phyloP scores from a whole-genome alignment of 2,797 vertebrate genomes.

The Mormyrops attenuatus region DNA sequence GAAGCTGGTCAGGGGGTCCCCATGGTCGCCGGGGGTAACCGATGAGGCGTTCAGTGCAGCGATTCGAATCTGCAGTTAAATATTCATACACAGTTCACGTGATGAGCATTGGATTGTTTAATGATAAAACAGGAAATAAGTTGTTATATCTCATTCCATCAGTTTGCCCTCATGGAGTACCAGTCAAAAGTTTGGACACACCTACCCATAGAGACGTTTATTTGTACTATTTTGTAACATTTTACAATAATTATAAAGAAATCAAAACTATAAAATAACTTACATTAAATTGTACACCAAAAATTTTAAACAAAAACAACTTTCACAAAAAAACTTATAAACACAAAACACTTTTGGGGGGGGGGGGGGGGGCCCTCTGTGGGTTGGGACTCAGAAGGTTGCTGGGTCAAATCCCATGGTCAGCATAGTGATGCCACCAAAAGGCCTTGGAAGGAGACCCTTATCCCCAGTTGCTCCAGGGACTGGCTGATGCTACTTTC shows the following conservation, averaged over 20 bases:
- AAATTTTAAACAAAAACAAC: neutral
- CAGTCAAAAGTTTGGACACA: neutral
- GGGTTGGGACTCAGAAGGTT: neutral
- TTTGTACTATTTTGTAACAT: neutral
- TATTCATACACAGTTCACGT: neutral
- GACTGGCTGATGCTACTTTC: neutral
- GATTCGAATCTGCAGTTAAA: slow-evolving; percentile 77
- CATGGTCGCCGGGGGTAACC: slow-evolving; percentile 78
- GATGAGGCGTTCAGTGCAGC: slow-evolving; percentile 90
- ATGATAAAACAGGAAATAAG: neutral
- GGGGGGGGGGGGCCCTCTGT: neutral
- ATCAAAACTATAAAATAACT: neutral
- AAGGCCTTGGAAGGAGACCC: neutral
- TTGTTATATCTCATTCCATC: neutral
- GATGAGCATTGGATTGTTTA: neutral
- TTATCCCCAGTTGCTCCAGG: neutral
- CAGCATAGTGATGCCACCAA: neutral
- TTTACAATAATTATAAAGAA: neutral
- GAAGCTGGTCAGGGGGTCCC: slow-evolving; percentile 78
- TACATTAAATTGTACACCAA: neutral
- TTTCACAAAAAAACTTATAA: no score
- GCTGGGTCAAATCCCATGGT: neutral
- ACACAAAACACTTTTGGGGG: no score
- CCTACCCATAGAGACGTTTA: neutral
- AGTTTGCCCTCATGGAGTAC: neutral